Percentiles rank a stretch among this genome's conserved stretches.
Conservation (phyloP, 2,888 invertebrate species). For the Hyppa rectilinea region DNA sequence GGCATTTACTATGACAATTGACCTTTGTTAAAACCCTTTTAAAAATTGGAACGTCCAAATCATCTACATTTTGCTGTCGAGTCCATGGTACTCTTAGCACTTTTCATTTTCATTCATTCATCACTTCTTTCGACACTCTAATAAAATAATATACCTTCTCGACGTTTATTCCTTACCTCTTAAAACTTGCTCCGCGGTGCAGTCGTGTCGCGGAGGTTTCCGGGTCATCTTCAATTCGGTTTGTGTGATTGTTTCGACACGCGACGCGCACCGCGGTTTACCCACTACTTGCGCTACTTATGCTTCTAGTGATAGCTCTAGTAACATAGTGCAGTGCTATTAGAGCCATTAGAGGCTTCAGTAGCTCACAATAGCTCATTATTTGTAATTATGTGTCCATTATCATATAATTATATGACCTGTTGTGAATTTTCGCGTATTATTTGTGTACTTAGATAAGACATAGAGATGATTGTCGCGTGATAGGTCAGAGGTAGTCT, state of each 20-base stretch:
- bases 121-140: background rate
- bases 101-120: background rate
- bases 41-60: background rate
- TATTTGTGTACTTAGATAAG: constrained; percentile 12
- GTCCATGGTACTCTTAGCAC: background rate
- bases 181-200: constrained; percentile 45
- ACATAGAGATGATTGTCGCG: constrained; percentile 24
- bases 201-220: constrained; percentile 66
- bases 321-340: constrained; percentile 19
- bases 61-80: background rate
- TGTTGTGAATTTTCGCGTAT: constrained; percentile 23
- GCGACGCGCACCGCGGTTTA: constrained; percentile 56
- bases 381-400: background rate
- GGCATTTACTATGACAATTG: no score
- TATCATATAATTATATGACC: background rate
- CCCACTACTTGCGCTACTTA: constrained; percentile 54
- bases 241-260: constrained; percentile 69
- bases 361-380: constrained; percentile 19
- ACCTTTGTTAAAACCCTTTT: background rate
- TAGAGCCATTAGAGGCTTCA: background rate
- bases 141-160: no score
- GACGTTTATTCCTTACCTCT: constrained; percentile 5
- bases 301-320: constrained; percentile 13
- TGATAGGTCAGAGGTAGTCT: constrained; percentile 51
- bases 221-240: constrained; percentile 72